phyloP scores from a whole-genome alignment of 2,113 vertebrate genomes.

The Melanotaenia duboulayi region DNA sequence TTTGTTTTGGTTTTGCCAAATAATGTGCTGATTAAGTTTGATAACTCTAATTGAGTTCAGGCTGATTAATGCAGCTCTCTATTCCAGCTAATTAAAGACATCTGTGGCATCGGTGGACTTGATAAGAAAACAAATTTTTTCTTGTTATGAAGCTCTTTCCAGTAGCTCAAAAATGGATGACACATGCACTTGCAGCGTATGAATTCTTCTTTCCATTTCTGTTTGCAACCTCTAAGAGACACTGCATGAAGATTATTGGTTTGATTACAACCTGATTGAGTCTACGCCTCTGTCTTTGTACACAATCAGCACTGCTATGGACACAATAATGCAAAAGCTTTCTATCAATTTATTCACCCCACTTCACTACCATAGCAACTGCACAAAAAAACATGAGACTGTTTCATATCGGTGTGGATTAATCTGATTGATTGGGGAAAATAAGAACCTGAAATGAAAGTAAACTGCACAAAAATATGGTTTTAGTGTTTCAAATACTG shows the following conservation, averaged over 20 bases:
- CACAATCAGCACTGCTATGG: slow-evolving; percentile 48
- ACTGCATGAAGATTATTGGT: slow-evolving; percentile 34
- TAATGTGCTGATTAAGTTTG: slow-evolving; percentile 42
- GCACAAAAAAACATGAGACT: slow-evolving; percentile 32
- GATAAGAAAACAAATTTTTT: slow-evolving; percentile 44
- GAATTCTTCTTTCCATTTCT: slow-evolving; percentile 7
- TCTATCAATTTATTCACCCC: slow-evolving; percentile 63
- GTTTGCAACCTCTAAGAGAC: slow-evolving; percentile 24
- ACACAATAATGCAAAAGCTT: slow-evolving; percentile 71
- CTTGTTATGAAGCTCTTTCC: slow-evolving; percentile 23
- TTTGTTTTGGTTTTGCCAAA: slow-evolving; percentile 35
- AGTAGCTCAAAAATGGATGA: slow-evolving; percentile 54
- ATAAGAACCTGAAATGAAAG: slow-evolving; percentile 42
- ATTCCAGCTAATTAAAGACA: slow-evolving; percentile 54
- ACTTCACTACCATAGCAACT: slow-evolving; percentile 46
- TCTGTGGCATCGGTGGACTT: slow-evolving; percentile 48
- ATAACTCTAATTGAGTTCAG: slow-evolving; percentile 57
- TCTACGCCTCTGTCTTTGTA: slow-evolving; percentile 24
- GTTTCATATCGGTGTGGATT: slow-evolving; percentile 13
- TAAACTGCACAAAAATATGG: slow-evolving; percentile 28
- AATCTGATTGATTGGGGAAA: slow-evolving; percentile 51
- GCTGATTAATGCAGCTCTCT: slow-evolving; percentile 56
- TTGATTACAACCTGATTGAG: slow-evolving; percentile 52
- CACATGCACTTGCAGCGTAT: slow-evolving; percentile 33
- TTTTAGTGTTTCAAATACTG: slow-evolving; percentile 21